Conservation (phyloP, 1,140 invertebrate genomes). For the Atopsyche davidsoni region DNA sequence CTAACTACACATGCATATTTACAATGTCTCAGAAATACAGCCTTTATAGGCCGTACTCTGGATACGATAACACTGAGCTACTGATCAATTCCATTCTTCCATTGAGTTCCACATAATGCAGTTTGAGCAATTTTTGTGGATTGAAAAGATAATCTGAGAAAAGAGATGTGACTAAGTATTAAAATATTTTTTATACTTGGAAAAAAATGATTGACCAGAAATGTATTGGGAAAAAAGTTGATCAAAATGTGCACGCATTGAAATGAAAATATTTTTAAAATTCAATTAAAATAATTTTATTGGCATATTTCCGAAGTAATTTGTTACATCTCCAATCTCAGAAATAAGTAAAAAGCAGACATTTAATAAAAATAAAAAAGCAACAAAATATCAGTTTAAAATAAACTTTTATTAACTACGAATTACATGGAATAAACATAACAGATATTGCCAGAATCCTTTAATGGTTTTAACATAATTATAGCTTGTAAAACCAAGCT, state of each 20-base stretch:
- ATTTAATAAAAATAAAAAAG: too few relatives aligned
- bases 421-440: slow-evolving; percentile 19
- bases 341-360: too few relatives aligned
- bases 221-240: too few relatives aligned
- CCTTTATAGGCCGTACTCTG: neutral
- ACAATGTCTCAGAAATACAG: neutral
- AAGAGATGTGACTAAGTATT: slow-evolving; percentile 4
- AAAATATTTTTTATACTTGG: too few relatives aligned
- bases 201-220: too few relatives aligned
- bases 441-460: slow-evolving; percentile 2
- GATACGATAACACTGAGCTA: slow-evolving; percentile 17
- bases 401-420: slow-evolving; percentile 14
- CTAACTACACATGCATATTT: neutral
- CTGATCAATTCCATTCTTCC: slow-evolving; percentile 30
- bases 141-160: slow-evolving; percentile 6
- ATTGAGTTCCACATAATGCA: slow-evolving; percentile 25
- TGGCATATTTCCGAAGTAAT: too few relatives aligned
- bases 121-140: neutral
- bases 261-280: too few relatives aligned
- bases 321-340: too few relatives aligned
- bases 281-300: too few relatives aligned
- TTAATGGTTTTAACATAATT: slow-evolving; percentile 1
- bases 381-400: slow-evolving; percentile 1
- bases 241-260: too few relatives aligned
- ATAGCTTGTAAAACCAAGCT: slow-evolving; percentile 30